Percentiles rank a stretch among this genome's conserved stretches.
Evolutionary conservation across 2,888 invertebrate genomes (phyloP).

Genomic region (Agapostemon virescens): DNA sequence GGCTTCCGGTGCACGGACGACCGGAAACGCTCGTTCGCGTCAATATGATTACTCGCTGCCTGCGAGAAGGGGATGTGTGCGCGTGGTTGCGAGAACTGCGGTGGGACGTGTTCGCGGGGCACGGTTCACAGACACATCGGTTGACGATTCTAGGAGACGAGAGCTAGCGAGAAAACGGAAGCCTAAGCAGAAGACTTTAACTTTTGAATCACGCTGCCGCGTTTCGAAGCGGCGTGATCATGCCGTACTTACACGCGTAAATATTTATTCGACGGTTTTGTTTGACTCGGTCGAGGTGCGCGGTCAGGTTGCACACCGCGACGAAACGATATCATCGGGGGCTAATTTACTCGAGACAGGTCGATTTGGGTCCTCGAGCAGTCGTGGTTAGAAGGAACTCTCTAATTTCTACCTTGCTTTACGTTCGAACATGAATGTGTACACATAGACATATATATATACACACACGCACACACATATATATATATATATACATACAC

Average conservation of each 20-base stretch:
- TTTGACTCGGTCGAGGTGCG: background rate
- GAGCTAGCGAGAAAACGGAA: slow-evolving; percentile 55
- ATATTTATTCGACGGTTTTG: slow-evolving; percentile 32
- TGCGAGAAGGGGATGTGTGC: slow-evolving; percentile 27
- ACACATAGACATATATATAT: background rate
- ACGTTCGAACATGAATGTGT: background rate
- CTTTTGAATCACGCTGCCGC: slow-evolving; percentile 54
- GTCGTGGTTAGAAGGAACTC: background rate
- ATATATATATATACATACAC: no score
- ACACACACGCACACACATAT: no score
- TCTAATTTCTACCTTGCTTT: background rate
- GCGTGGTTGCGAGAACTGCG: slow-evolving; percentile 26
- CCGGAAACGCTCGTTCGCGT: slow-evolving; percentile 49
- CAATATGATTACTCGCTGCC: slow-evolving; percentile 37
- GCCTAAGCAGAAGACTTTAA: slow-evolving; percentile 71
- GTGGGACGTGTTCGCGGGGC: slow-evolving; percentile 6
- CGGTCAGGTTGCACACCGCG: background rate
- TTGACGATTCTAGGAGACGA: slow-evolving; percentile 9
- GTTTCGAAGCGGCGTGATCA: slow-evolving; percentile 46
- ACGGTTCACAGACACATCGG: background rate
- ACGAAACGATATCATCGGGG: slow-evolving; percentile 23
- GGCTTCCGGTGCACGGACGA: slow-evolving; percentile 26
- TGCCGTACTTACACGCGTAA: slow-evolving; percentile 44
- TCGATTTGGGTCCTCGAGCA: background rate
- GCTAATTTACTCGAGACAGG: background rate